Conservation (phyloP, 2,113 vertebrate genomes). For the Colinus virginianus region DNA sequence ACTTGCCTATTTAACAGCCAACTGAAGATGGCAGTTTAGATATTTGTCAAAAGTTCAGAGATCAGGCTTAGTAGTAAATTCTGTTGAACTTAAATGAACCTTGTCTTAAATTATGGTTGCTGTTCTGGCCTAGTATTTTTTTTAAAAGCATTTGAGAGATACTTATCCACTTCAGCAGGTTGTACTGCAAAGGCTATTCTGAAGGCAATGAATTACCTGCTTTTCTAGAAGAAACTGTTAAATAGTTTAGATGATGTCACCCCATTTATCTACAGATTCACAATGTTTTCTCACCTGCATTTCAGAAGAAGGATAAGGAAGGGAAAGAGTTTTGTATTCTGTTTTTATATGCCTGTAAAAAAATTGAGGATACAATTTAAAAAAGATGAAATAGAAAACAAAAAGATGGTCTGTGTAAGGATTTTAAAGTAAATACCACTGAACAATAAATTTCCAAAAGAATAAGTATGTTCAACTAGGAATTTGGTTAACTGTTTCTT, state of each 20-base stretch:
- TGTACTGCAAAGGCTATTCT: background rate
- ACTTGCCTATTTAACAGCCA: background rate
- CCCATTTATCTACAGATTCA: background rate
- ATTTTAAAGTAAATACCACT: background rate
- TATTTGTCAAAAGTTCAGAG: background rate
- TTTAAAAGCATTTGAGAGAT: background rate
- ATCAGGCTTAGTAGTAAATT: background rate
- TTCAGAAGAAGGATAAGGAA: background rate
- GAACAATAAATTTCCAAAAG: conserved; percentile 8
- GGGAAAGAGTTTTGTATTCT: background rate
- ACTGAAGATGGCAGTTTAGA: background rate
- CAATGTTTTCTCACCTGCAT: background rate
- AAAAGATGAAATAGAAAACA: background rate
- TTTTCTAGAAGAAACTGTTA: background rate
- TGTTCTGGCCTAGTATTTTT: background rate
- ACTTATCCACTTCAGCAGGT: background rate
- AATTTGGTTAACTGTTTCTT: background rate
- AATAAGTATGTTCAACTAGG: background rate
- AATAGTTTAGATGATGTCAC: background rate
- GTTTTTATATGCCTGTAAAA: background rate
- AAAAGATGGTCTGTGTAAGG: background rate
- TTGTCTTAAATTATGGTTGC: background rate
- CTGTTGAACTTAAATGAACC: background rate
- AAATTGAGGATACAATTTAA: background rate
- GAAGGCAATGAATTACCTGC: background rate